Percentiles rank a stretch among this genome's conserved stretches.
Conservation (phyloP, 2,888 invertebrate genomes). For the Stomorhina lunata region DNA sequence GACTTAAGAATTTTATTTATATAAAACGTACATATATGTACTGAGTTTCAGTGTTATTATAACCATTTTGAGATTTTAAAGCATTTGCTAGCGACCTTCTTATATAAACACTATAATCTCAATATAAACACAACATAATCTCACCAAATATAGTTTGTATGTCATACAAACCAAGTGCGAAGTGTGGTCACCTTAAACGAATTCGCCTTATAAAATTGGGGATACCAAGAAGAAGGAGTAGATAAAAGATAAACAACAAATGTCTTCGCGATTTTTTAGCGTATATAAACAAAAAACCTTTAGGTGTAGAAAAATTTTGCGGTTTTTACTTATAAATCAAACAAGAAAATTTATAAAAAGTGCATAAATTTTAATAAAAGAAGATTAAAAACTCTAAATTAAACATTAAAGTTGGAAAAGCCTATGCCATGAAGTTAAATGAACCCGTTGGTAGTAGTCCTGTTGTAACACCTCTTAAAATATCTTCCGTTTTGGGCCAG, state of each 20-base stretch:
- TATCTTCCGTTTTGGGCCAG: slow-evolving; percentile 58
- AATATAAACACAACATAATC: too few species aligned
- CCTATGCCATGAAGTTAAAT: slow-evolving; percentile 76
- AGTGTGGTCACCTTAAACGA: slow-evolving; percentile 14
- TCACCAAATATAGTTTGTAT: too few species aligned
- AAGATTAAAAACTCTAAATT: slow-evolving; percentile 8
- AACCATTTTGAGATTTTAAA: too few species aligned
- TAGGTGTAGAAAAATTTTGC: slow-evolving; percentile 57
- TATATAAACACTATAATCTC: too few species aligned
- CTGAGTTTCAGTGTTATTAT: too few species aligned
- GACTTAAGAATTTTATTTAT: too few species aligned
- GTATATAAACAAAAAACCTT: slow-evolving; percentile 62
- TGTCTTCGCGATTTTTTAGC: slow-evolving; percentile 57
- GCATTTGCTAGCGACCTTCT: too few species aligned
- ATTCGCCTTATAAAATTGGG: slow-evolving; percentile 7
- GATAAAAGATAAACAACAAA: slow-evolving; percentile 58
- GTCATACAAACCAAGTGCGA: too few species aligned
- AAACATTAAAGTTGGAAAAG: neutral
- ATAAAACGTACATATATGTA: too few species aligned
- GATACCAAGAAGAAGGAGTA: slow-evolving; percentile 47
- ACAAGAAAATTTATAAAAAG: slow-evolving; percentile 22
- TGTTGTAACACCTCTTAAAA: slow-evolving; percentile 61
- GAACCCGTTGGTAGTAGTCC: slow-evolving; percentile 65
- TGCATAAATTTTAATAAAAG: neutral
- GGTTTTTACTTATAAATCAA: slow-evolving; percentile 42